Conservation (phyloP, 2,113 vertebrate genomes). For the Shinisaurus crocodilurus region DNA sequence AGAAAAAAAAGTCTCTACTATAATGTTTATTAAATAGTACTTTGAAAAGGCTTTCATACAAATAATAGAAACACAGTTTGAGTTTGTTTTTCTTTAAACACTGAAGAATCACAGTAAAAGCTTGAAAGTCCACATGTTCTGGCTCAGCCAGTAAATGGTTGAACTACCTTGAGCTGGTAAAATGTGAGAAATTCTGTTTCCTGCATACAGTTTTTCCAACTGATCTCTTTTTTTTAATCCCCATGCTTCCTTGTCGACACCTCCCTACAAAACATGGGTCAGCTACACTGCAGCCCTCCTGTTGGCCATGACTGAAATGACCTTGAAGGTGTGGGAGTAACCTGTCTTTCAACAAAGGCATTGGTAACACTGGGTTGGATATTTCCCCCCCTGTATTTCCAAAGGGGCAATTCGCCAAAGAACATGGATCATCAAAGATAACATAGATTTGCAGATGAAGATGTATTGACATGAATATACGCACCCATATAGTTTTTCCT, state of each 20-base stretch:
- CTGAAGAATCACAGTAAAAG: slow-evolving; percentile 86
- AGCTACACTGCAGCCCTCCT: slow-evolving; percentile 32
- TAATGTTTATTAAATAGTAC: slow-evolving; percentile 99
- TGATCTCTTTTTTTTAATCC: slow-evolving; percentile 38
- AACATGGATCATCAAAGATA: slow-evolving; percentile 50
- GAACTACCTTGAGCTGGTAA: slow-evolving; percentile 75
- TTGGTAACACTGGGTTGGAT: slow-evolving; percentile 56
- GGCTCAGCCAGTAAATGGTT: slow-evolving; percentile 82
- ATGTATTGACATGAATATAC: slow-evolving; percentile 55
- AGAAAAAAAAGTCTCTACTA: slow-evolving; percentile 68
- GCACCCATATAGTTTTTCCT: slow-evolving; percentile 16
- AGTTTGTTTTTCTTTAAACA: slow-evolving; percentile 80
- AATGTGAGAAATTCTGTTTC: slow-evolving; percentile 72
- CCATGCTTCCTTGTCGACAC: slow-evolving; percentile 62
- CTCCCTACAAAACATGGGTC: slow-evolving; percentile 63
- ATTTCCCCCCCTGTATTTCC: slow-evolving; percentile 23
- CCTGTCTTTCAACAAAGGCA: slow-evolving; percentile 66
- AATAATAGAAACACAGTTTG: slow-evolving; percentile 98
- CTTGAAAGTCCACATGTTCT: slow-evolving; percentile 80
- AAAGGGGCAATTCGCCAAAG: slow-evolving; percentile 52
- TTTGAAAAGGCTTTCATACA: slow-evolving; percentile 98
- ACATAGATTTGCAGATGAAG: slow-evolving; percentile 65
- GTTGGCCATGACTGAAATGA: slow-evolving; percentile 4
- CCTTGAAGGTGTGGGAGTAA: slow-evolving; percentile 62
- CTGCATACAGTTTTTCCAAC: slow-evolving; percentile 57